Percentiles rank a stretch among this genome's conserved stretches.
Conservation (phyloP, 2,888 invertebrate genomes). For the Lacanobia wlatinum region DNA sequence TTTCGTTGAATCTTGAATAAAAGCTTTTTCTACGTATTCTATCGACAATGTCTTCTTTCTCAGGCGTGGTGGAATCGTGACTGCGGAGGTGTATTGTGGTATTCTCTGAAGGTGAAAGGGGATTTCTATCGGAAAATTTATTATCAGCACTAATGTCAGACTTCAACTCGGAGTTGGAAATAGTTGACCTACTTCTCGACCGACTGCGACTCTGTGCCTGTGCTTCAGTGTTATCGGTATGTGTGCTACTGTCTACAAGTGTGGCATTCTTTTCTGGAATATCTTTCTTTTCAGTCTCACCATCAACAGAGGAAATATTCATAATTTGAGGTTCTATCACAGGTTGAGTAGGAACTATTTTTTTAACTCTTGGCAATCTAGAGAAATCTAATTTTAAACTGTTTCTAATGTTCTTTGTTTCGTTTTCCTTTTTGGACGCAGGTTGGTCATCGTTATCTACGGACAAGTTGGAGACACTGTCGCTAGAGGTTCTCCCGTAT, state of each 20-base stretch:
- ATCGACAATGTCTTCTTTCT: conserved; percentile 95
- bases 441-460: conserved; percentile 75
- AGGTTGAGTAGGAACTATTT: conserved; percentile 90
- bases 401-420: conserved; percentile 81
- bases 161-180: conserved; percentile 89
- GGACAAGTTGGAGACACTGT: conserved; percentile 77
- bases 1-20: conserved; percentile 96
- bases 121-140: conserved; percentile 76
- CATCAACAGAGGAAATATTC: conserved; percentile 79
- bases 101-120: conserved; percentile 75
- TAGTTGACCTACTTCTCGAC: conserved; percentile 85
- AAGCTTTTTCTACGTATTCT: conserved; percentile 97
- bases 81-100: conserved; percentile 81
- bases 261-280: conserved; percentile 76
- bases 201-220: conserved; percentile 78
- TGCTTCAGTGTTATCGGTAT: conserved; percentile 71
- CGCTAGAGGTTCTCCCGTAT: conserved; percentile 86
- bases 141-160: conserved; percentile 80
- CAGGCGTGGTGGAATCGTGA: conserved; percentile 86
- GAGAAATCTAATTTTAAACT: conserved; percentile 92
- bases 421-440: conserved; percentile 79
- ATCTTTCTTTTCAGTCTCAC: conserved; percentile 80
- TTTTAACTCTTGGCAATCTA: conserved; percentile 90
- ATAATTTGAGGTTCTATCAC: conserved; percentile 90
- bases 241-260: conserved; percentile 73